These are phyloP conservation scores for Macaria liturata DNA, from an alignment of 2,888 invertebrate genomes.

Conservation along the genomic window DNA sequence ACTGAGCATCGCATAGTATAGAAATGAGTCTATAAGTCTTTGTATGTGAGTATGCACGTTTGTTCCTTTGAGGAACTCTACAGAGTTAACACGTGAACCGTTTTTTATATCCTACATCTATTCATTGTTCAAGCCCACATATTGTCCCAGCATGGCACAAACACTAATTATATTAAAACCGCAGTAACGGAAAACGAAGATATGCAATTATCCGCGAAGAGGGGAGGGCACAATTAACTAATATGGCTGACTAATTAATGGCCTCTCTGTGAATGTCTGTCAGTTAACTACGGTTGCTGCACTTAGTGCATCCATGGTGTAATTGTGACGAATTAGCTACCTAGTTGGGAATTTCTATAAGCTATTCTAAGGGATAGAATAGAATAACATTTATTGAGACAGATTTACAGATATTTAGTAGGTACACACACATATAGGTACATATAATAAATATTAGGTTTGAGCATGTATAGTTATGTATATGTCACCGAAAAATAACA, in stretches of 20 bases:
- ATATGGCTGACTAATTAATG: constrained; percentile 66
- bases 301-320: not conserved
- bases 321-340: too few species aligned
- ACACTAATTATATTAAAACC: constrained; percentile 32
- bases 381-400: too few species aligned
- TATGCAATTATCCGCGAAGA: constrained; percentile 39
- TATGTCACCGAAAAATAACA: too few species aligned
- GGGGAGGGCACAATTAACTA: constrained; percentile 53
- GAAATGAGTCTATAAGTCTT: too few species aligned
- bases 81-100: not conserved
- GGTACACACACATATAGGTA: too few species aligned
- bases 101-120: not conserved
- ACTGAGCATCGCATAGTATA: too few species aligned
- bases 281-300: not conserved
- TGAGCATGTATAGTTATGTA: too few species aligned
- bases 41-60: not conserved
- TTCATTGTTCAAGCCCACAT: constrained; percentile 6
- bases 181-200: constrained; percentile 38
- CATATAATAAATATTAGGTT: too few species aligned
- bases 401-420: too few species aligned
- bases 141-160: constrained; percentile 18
- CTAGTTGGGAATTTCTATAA: too few species aligned
- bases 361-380: too few species aligned
- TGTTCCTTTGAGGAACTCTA: not conserved
- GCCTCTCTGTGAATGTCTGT: constrained; percentile 41